phyloP scores from a whole-genome alignment of 2,113 vertebrate species.

The Emydura subglobosa region DNA sequence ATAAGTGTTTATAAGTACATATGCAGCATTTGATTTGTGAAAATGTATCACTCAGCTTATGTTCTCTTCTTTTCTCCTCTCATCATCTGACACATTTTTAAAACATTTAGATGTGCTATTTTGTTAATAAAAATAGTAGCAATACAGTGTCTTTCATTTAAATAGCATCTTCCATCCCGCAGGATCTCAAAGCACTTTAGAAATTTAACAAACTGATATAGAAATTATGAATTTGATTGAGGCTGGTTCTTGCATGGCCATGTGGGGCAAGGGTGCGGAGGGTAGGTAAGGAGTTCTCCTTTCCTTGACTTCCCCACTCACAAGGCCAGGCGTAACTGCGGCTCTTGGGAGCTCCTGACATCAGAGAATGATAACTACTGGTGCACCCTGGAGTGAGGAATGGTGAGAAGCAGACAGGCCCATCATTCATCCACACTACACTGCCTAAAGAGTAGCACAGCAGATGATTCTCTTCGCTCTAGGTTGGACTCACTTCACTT shows the following conservation, averaged over 20 bases:
- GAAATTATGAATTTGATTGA: not conserved
- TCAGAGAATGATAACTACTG: constrained; percentile 12
- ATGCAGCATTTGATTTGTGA: not conserved
- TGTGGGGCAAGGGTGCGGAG: too few species aligned
- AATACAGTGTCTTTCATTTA: not conserved
- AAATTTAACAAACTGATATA: not conserved
- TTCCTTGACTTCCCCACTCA: not conserved
- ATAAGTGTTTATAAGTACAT: not conserved
- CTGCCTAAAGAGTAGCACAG: not conserved
- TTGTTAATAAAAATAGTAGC: too few species aligned
- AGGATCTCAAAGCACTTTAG: not conserved
- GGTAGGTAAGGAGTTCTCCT: too few species aligned
- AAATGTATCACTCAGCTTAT: not conserved
- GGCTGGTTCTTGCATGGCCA: not conserved
- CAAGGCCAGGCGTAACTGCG: not conserved
- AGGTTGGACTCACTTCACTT: not conserved
- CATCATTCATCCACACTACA: not conserved
- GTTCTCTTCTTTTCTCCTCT: not conserved
- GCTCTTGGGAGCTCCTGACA: not conserved
- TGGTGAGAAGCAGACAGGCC: constrained; percentile 3
- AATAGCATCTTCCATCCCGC: not conserved
- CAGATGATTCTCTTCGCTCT: not conserved
- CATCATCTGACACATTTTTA: not conserved
- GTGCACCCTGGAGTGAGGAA: constrained; percentile 4
- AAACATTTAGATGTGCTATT: not conserved